Evolutionary conservation across 2,113 vertebrate species (phyloP).

Genomic region (Pterocles burchelli): DNA sequence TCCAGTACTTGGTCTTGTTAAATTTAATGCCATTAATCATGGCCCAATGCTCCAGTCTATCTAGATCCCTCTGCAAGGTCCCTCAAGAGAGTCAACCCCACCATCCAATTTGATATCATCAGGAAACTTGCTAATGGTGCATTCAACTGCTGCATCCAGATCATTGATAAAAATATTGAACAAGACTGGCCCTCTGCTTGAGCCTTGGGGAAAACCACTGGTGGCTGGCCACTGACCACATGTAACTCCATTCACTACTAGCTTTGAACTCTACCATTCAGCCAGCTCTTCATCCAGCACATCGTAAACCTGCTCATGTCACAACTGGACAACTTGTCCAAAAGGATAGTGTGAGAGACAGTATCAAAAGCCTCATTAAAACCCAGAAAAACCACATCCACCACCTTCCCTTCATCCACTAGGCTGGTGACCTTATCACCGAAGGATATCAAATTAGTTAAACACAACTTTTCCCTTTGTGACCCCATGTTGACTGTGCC

Average conservation of each 20-base stretch:
- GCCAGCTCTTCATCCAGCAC: not conserved
- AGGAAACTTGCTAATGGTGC: not conserved
- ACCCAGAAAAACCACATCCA: no score
- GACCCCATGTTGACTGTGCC: not conserved
- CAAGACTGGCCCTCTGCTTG: no score
- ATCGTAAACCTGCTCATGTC: no score
- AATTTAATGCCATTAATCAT: not conserved
- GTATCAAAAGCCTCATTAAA: no score
- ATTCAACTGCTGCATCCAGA: not conserved
- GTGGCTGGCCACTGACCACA: rapidly evolving
- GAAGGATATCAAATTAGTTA: no score
- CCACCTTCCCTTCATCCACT: no score
- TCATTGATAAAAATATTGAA: not conserved
- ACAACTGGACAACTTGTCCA: no score
- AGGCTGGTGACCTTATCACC: no score
- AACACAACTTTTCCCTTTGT: no score
- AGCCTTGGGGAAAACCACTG: not conserved
- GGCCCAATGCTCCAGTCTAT: not conserved
- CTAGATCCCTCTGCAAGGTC: not conserved
- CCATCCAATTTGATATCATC: not conserved
- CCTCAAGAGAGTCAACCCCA: not conserved
- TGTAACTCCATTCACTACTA: not conserved
- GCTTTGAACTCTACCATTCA: not conserved
- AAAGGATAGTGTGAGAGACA: no score
- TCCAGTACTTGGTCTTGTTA: not conserved